Base-by-base conservation (phyloP, 2,888 invertebrate genomes). In the Lamellibrachia columna region DNA sequence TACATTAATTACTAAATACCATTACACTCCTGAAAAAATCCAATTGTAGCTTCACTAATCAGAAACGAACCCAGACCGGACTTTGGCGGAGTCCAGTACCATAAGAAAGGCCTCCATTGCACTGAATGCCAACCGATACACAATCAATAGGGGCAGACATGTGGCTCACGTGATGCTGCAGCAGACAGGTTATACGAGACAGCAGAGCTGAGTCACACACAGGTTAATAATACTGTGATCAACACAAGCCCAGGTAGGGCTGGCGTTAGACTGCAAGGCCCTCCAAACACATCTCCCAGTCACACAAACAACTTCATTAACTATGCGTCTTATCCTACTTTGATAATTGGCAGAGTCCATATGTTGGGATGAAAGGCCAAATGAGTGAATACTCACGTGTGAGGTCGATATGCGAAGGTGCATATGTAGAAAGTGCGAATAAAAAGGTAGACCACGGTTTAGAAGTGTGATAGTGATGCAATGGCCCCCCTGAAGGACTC, bases 81-180 rank as follows among this genome's bases (percentile, higher is more conserved):
- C 2, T 75, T 11, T 15, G 6, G 75, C 15, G 15, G 4, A 22
- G 40, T 40, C 4, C 11, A 4, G 75, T 11, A 75, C 15, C 22
- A 60, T 75, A n/a, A 75, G 75, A 75, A n/a, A 75, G 3, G 75
- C 4, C 15, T 22, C 6, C n/a, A n/a, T 22, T 75, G 22, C 15
- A 22, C 75, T 75, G 75, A 22, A n/a, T 15, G 75, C 75, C 22
- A 4, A 40, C 40, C 40, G 75, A 22, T 6, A 60, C 9, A 15
- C 75, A 75, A 75, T 75, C 75, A 75, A 75, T 75, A 75, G 75
- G 75, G 15, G 75, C n/a, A 75, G 75, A 75, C 75, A 75, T 15
- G 75, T 22, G 75, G 2, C 75, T 75, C 22, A n/a, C 22, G 22
- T 75, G 75, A 15, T n/a, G 15, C 22, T 4, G 15, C 0, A 15